Conservation (phyloP, 2,888 invertebrate genomes). For the Coremacera marginata region DNA sequence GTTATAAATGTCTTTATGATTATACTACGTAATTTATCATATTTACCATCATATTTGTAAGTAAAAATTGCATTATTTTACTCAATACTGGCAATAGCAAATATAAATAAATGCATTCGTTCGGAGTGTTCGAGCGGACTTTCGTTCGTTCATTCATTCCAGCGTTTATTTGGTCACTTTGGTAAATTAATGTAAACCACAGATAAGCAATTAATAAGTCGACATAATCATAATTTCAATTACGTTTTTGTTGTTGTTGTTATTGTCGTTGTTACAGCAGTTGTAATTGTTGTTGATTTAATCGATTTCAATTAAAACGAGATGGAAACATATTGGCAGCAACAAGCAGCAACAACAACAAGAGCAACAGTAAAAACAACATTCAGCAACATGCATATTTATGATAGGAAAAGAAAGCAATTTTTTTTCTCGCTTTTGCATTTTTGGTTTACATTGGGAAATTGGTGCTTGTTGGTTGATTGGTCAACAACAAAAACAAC, state of each 20-base stretch:
- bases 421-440: conserved; percentile 31
- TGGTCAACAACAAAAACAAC: conserved; percentile 19
- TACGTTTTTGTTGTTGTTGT: conserved; percentile 39
- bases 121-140: not conserved
- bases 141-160: not conserved
- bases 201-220: conserved; percentile 46
- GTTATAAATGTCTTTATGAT: too few species aligned
- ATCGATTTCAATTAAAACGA: conserved; percentile 63
- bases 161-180: not conserved
- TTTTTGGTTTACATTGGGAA: conserved; percentile 57
- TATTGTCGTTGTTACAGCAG: not conserved
- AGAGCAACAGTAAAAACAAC: not conserved
- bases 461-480: conserved; percentile 51
- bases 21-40: too few species aligned
- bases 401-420: not conserved
- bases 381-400: conserved; percentile 17
- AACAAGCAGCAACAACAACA: not conserved
- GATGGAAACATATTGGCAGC: conserved; percentile 24
- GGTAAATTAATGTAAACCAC: conserved; percentile 26
- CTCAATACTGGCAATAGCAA: too few species aligned
- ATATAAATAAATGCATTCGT: too few species aligned
- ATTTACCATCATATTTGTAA: too few species aligned
- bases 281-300: conserved; percentile 49
- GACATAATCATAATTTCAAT: conserved; percentile 53
- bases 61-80: too few species aligned